These are phyloP conservation scores for Oligia latruncula DNA, from an alignment of 2,888 invertebrate genomes.

Conservation along the genomic window DNA sequence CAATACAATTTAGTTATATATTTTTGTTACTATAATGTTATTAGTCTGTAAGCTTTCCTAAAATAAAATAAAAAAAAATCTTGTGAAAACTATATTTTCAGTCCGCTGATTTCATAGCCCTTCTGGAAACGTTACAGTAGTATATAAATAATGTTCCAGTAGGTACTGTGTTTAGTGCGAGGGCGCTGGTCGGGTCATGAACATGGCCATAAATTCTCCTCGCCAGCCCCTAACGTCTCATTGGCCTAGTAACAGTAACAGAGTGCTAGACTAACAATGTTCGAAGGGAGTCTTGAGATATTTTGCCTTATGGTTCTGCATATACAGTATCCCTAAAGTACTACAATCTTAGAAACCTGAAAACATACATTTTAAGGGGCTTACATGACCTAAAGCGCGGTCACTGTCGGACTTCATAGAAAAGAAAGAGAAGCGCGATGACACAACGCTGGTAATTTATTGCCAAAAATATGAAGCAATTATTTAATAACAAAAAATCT, in stretches of 20 bases:
- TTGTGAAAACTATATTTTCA: not conserved
- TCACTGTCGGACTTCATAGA: too few relatives aligned
- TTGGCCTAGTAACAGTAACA: constrained; percentile 55
- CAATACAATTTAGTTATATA: not conserved
- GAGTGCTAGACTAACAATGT: constrained; percentile 32
- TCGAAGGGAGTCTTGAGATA: constrained; percentile 12
- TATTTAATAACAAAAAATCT: too few relatives aligned
- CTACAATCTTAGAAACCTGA: not conserved
- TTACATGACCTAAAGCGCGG: too few relatives aligned
- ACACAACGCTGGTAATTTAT: too few relatives aligned
- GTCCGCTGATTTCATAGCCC: constrained; percentile 28
- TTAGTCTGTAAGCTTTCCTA: too few relatives aligned
- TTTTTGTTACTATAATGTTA: too few relatives aligned
- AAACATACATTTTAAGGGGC: not conserved
- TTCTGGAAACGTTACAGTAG: constrained; percentile 34
- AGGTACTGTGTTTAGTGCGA: constrained; percentile 55
- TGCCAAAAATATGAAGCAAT: too few relatives aligned
- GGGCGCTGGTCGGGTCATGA: constrained; percentile 53
- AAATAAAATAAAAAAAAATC: not conserved
- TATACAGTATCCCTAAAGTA: not conserved
- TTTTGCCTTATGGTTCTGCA: not conserved
- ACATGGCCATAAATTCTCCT: constrained; percentile 60
- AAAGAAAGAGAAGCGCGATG: too few relatives aligned
- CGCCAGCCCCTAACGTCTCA: constrained; percentile 53
- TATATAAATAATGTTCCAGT: constrained; percentile 61